Conservation (phyloP, 2,797 vertebrate genomes). For the Manis pentadactyla region DNA sequence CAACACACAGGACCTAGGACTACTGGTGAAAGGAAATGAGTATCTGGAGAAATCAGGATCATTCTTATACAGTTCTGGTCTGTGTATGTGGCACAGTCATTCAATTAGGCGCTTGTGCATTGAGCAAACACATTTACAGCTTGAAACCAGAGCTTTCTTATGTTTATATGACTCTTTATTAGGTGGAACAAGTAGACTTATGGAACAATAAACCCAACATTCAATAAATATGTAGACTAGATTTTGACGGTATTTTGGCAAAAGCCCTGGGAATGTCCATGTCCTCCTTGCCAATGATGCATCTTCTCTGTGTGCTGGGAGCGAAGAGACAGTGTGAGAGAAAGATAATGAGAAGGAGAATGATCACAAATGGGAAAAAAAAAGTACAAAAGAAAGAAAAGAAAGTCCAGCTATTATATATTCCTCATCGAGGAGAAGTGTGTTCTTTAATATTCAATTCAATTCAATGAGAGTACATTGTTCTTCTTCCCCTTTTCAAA, state of each 20-base stretch:
- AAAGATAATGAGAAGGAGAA: neutral
- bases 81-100: neutral
- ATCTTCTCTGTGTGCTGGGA: neutral
- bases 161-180: neutral
- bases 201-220: neutral
- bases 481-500: neutral
- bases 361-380: neutral
- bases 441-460: neutral
- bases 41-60: neutral
- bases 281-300: neutral
- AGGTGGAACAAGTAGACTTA: neutral
- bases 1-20: neutral
- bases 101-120: no score
- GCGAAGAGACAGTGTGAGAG: neutral
- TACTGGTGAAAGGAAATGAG: neutral
- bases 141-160: neutral
- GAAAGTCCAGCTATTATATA: neutral
- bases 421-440: neutral
- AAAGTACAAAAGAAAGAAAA: neutral
- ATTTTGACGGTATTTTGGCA: slow-evolving; percentile 12
- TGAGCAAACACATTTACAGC: neutral
- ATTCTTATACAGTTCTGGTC: neutral
- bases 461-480: neutral
- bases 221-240: neutral
- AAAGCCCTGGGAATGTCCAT: neutral